Conservation (phyloP, 2,113 vertebrate species). For the Taxidea taxus region DNA sequence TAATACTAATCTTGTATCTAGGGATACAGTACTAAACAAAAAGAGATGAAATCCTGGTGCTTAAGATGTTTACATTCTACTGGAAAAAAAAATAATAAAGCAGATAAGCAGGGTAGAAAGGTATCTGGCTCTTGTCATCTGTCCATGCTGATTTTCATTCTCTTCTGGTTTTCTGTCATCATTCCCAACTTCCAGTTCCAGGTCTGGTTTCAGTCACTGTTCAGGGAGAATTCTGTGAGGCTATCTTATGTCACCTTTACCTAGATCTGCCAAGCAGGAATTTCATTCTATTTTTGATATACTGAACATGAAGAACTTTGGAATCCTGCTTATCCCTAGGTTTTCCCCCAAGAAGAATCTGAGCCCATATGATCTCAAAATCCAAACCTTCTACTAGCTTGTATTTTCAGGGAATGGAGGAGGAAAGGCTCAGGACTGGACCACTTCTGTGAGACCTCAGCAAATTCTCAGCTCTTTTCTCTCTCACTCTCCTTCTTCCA, state of each 20-base stretch:
- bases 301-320: neutral
- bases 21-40: neutral
- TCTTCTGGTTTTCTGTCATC: neutral
- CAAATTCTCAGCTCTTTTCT: neutral
- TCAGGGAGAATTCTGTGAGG: neutral
- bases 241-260: neutral
- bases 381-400: neutral
- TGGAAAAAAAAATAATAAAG: conserved; percentile 22
- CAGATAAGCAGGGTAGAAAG: neutral
- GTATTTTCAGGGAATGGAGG: neutral
- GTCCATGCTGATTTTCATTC: neutral
- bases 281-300: neutral
- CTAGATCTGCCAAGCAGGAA: neutral
- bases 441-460: neutral
- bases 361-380: neutral
- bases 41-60: neutral
- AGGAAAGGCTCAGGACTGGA: neutral
- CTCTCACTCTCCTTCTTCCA: neutral
- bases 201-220: neutral
- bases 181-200: neutral
- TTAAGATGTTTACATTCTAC: neutral
- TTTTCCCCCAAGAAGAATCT: neutral
- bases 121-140: neutral
- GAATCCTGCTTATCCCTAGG: neutral
- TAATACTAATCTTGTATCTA: conserved; percentile 14